Evolutionary conservation across 2,888 invertebrate genomes (phyloP).

Genomic region (Synanthedon formicaeformis): DNA sequence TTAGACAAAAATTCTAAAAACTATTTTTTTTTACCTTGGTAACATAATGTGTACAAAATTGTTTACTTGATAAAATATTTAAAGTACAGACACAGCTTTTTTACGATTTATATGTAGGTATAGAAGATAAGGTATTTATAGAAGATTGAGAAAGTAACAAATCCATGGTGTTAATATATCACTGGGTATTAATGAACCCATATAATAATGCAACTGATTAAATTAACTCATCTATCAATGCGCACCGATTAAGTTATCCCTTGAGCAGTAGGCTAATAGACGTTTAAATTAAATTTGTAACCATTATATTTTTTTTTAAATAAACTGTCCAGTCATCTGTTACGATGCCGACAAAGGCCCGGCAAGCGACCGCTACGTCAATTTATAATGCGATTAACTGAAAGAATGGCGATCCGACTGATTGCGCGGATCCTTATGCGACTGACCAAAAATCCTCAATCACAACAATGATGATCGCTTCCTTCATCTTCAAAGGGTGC

Average conservation of each 20-base stretch:
- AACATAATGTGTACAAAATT: too few species aligned
- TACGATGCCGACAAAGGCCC: conserved; percentile 56
- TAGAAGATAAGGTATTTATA: too few species aligned
- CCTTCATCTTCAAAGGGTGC: conserved; percentile 31
- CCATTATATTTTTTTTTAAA: conserved; percentile 42
- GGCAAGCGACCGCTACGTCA: conserved; percentile 45
- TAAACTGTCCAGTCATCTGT: conserved; percentile 42
- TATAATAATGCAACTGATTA: conserved; percentile 1
- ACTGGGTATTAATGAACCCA: too few species aligned
- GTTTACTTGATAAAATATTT: too few species aligned
- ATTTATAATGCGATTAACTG: conserved; percentile 66
- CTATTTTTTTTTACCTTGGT: too few species aligned
- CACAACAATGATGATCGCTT: conserved; percentile 36
- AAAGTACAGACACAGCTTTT: too few species aligned
- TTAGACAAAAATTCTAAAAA: too few species aligned
- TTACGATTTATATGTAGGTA: too few species aligned
- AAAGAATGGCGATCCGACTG: conserved; percentile 56
- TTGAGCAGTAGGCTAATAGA: conserved; percentile 41
- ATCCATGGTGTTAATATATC: too few species aligned
- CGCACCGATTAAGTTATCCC: conserved; percentile 18
- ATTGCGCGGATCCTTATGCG: conserved; percentile 50
- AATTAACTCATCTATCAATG: conserved; percentile 14
- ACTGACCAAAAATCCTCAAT: conserved; percentile 38
- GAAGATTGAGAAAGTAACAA: too few species aligned
- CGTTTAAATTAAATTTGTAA: conserved; percentile 42